Evolutionary conservation across 1,140 invertebrate species (phyloP), one percentile per base, ranked within the genome.

Genomic region (Zaprionus vittiger): DNA sequence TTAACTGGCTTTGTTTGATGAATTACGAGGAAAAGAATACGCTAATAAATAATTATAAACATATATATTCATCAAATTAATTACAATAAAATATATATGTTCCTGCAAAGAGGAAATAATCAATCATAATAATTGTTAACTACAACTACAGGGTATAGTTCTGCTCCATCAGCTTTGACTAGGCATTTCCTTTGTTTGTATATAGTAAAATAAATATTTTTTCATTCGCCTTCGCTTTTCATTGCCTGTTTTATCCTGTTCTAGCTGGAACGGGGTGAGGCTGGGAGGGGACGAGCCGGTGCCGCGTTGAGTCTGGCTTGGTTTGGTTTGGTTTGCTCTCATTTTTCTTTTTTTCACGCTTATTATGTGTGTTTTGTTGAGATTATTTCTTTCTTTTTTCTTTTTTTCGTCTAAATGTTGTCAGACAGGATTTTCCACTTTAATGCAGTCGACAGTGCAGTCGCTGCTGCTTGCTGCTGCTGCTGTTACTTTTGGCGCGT

Each of bases 351-450:
- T 83, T 83, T 89, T 89, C 84, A 89, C 84, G 84, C 84, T 89
- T 81, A 87, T 86, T 86, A 89, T 86, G 80, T 83, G 82, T 87
- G 71, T 79, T 80, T 77, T 77, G 78, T 80, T 74, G 75, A 52
- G 41, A 55, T 62, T 72, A 52, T 71, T 62, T 60, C 38, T 31
- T 73, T 79, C 71, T 70, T 67, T 28, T 80, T 68, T 77, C 65
- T 34, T 59, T 49, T 60, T 66, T 61, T 80, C 55, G 80, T 79
- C 83, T 86, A 77, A 87, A 87, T 87, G 83, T 83, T 87, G 83
- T 87, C 83, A 87, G 83, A 87, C 83, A 87, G 83, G 83, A 87
- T 87, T 87, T 87, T 87, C 83, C 84, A 87, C 83, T 87, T 87
- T 87, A 80, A 80, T 89, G 83, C 84, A 89, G 83, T 87, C 80